phyloP scores from a whole-genome alignment of 1,140 invertebrate genomes.

The Drosophila novamexicana region DNA sequence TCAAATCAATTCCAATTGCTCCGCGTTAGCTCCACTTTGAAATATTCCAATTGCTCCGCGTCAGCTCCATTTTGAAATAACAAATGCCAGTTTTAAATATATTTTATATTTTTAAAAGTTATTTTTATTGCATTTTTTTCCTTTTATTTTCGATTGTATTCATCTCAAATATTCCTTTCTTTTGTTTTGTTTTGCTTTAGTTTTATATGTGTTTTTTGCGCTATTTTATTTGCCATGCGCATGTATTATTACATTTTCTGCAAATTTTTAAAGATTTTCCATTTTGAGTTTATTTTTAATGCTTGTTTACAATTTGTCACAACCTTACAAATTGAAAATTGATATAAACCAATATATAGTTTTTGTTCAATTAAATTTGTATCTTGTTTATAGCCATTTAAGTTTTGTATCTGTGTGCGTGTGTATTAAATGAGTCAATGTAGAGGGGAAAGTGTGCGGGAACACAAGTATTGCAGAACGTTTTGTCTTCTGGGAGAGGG shows the following conservation, averaged over 20 bases:
- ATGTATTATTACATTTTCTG: conserved; percentile 77
- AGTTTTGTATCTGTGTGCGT: conserved; percentile 29
- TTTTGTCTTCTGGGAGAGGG: conserved; percentile 14
- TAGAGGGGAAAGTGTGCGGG: conserved; percentile 3
- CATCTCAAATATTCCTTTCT: conserved; percentile 30
- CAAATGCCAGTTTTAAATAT: conserved; percentile 34
- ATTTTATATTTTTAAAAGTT: conserved; percentile 80
- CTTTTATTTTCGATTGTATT: conserved; percentile 32
- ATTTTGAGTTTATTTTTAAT: conserved; percentile 57
- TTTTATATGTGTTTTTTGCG: conserved; percentile 57
- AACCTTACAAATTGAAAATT: conserved; percentile 84
- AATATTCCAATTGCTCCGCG: conserved; percentile 23
- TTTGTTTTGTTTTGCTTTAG: conserved; percentile 49
- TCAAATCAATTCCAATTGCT: conserved; percentile 3
- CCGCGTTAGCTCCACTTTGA: not conserved
- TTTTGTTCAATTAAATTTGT: conserved; percentile 63
- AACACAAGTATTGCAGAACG: conserved; percentile 34
- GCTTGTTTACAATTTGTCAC: conserved; percentile 84
- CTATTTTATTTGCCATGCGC: conserved; percentile 71
- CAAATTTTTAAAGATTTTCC: conserved; percentile 62
- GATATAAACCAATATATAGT: conserved; percentile 78
- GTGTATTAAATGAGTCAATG: conserved; percentile 19
- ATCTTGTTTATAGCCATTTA: conserved; percentile 45
- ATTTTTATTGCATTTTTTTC: conserved; percentile 78
- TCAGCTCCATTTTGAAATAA: conserved; percentile 23